phyloP scores from a whole-genome alignment of 2,888 invertebrate genomes.

The Tortricodes alternella region DNA sequence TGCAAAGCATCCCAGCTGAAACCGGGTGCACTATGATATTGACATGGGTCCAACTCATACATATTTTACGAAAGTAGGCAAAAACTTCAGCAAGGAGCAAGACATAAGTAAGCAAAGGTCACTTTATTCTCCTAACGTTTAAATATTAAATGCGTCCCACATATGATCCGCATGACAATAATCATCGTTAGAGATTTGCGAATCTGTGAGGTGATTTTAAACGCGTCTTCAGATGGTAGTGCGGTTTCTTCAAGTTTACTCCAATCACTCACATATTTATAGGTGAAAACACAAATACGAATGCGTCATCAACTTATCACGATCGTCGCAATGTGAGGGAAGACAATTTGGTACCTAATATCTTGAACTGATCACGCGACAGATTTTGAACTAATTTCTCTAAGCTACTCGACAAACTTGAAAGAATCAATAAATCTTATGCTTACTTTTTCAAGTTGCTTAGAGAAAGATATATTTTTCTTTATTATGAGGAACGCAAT shows the following conservation, averaged over 20 bases:
- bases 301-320: background rate
- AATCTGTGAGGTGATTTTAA: conserved; percentile 19
- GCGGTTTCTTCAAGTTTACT: conserved; percentile 19
- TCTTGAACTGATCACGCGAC: conserved; percentile 1
- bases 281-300: conserved; percentile 27
- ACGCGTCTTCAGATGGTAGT: background rate
- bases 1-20: conserved; percentile 42
- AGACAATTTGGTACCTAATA: no score
- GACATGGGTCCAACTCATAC: conserved; percentile 22
- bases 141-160: conserved; percentile 2
- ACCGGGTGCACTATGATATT: conserved; percentile 35
- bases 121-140: conserved; percentile 32
- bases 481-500: conserved; percentile 41
- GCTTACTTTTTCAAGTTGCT: conserved; percentile 28
- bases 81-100: conserved; percentile 34
- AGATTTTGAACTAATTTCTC: conserved; percentile 6
- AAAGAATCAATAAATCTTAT: conserved; percentile 5
- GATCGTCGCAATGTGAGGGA: background rate
- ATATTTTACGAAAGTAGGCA: conserved; percentile 32
- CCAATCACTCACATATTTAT: conserved; percentile 19
- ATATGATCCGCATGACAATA: background rate
- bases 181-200: background rate
- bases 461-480: conserved; percentile 48
- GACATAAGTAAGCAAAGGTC: conserved; percentile 33
- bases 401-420: conserved; percentile 1